A percentile compares a stretch with the other conserved stretches of the same genome.
phyloP scores from a whole-genome alignment of 2,888 invertebrate genomes.

The Bimastos eiseni region DNA sequence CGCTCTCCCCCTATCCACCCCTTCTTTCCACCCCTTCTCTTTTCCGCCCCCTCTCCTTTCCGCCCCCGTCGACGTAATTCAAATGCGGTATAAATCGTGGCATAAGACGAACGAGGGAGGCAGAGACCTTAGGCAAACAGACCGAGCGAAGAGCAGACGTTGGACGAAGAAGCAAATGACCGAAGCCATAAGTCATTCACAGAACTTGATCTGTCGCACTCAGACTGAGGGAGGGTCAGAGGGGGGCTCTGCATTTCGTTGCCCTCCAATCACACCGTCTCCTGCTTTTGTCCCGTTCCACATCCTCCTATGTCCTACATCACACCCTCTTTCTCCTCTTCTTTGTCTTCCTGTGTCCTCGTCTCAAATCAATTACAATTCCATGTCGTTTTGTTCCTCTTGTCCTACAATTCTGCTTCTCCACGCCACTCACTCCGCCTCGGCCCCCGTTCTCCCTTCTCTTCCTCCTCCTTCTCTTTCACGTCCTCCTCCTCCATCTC shows the following conservation, averaged over 20 bases:
- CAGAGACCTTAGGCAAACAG: neutral
- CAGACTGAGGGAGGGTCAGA: neutral
- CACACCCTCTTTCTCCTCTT: neutral
- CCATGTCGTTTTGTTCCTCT: too few species aligned
- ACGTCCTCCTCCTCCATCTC: neutral
- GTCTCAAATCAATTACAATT: neutral
- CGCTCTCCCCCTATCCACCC: too few species aligned
- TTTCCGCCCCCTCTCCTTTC: neutral
- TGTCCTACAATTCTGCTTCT: too few species aligned
- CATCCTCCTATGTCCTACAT: neutral
- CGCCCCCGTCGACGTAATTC: neutral
- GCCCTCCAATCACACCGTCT: neutral
- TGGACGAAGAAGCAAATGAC: neutral
- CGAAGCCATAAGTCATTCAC: neutral
- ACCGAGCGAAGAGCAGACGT: neutral
- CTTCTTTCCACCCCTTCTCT: too few species aligned
- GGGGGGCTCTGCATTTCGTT: neutral
- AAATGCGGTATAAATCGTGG: neutral
- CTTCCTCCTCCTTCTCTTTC: neutral
- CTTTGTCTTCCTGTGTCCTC: neutral
- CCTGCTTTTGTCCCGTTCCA: neutral
- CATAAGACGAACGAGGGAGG: neutral
- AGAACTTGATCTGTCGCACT: constrained; percentile 8
- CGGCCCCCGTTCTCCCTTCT: neutral
- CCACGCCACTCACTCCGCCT: neutral